A percentile compares a stretch with the other conserved stretches of the same genome.
Conservation (phyloP, 2,113 vertebrate species). For the Symphodus melops region DNA sequence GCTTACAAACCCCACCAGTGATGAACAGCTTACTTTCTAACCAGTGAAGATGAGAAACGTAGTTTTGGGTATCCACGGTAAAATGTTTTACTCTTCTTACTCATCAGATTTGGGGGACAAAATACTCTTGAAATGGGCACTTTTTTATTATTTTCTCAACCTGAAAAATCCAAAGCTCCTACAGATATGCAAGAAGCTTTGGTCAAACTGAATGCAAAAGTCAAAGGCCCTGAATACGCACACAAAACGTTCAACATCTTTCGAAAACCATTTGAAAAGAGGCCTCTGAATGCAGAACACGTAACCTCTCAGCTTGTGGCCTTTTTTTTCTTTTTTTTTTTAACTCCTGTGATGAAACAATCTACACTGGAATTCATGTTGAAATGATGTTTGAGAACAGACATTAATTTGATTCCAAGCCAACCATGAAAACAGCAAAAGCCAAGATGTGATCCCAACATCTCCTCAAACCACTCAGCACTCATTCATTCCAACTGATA, state of each 20-base stretch:
- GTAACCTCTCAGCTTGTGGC: background rate
- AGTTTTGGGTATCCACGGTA: background rate
- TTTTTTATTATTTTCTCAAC: background rate
- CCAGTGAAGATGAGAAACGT: background rate
- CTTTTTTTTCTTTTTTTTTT: background rate
- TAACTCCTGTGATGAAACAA: constrained; percentile 23
- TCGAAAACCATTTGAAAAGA: background rate
- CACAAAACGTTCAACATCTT: background rate
- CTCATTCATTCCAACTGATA: constrained; percentile 45
- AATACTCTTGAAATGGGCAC: background rate
- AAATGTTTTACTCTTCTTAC: background rate
- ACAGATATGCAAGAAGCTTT: background rate
- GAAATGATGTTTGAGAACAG: constrained; percentile 49
- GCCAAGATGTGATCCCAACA: constrained; percentile 39
- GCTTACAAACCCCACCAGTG: background rate
- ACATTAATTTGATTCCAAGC: constrained; percentile 58
- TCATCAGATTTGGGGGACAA: background rate
- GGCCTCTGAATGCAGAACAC: background rate
- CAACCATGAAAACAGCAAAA: constrained; percentile 55
- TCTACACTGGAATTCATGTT: constrained; percentile 37
- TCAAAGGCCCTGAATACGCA: background rate
- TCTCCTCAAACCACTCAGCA: constrained; percentile 14
- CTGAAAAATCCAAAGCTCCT: background rate
- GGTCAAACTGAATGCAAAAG: background rate
- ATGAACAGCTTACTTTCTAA: background rate